These are phyloP conservation scores for Sapayoa aenigma DNA, from an alignment of 2,113 vertebrate genomes.

Conservation along the genomic window DNA sequence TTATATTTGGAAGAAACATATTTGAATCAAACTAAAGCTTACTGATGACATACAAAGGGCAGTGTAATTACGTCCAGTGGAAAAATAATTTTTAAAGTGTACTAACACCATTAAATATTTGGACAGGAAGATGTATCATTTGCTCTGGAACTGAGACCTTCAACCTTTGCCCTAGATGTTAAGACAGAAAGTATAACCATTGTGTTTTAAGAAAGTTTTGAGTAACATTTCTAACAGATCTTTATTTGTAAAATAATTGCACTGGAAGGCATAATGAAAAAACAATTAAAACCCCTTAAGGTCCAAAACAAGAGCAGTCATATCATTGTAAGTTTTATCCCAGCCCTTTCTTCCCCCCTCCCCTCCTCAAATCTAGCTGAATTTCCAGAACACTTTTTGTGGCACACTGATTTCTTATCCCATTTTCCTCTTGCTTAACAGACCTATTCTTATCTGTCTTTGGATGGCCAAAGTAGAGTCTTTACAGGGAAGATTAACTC, in stretches of 20 bases:
- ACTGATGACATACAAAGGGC: neutral
- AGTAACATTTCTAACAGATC: neutral
- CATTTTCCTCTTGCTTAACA: neutral
- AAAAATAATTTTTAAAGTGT: neutral
- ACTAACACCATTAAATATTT: neutral
- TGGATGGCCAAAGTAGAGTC: neutral
- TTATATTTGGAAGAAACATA: neutral
- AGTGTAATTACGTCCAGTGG: neutral
- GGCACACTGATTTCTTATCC: neutral
- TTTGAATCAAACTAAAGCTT: neutral
- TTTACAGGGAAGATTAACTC: conserved; percentile 13
- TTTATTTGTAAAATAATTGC: neutral
- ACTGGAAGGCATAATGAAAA: neutral
- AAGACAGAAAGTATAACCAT: neutral
- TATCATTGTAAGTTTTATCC: neutral
- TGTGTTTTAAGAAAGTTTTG: neutral
- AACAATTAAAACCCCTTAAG: neutral
- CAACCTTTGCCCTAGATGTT: neutral
- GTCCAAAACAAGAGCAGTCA: neutral
- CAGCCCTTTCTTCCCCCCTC: fast-evolving
- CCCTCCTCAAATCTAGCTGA: neutral
- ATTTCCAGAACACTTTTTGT: neutral
- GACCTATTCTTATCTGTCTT: neutral
- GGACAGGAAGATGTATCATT: neutral
- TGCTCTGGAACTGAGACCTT: neutral